These are phyloP conservation scores for Alligator mississippiensis DNA, from an alignment of 2,113 vertebrate genomes.

Conservation along the genomic window DNA sequence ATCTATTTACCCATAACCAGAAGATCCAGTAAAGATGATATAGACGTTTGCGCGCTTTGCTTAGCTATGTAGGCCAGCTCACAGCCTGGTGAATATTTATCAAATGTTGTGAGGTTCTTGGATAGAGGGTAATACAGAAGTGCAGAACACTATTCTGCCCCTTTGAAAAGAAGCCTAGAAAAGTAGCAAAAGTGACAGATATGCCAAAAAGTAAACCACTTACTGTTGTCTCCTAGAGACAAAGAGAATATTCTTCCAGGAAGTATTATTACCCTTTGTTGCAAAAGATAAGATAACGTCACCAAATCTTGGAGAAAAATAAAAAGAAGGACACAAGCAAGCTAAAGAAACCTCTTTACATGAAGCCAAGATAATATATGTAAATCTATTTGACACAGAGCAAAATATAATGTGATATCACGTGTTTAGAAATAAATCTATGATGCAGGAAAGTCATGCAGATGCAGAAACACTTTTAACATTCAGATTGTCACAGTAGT, in stretches of 20 bases:
- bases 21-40: background rate
- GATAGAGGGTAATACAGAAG: conserved; percentile 36
- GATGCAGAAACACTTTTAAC: conserved; percentile 30
- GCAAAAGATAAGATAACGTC: conserved; percentile 42
- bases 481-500: conserved; percentile 58
- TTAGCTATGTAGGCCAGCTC: fast-evolving
- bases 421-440: background rate
- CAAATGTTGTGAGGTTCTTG: background rate
- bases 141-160: background rate
- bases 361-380: conserved; percentile 36
- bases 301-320: conserved; percentile 8
- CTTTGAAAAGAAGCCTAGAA: conserved; percentile 50
- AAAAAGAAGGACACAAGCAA: background rate
- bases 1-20: background rate
- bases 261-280: conserved; percentile 41
- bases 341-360: background rate
- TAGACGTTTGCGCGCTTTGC: background rate
- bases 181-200: conserved; percentile 59
- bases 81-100: conserved; percentile 3
- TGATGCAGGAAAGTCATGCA: background rate
- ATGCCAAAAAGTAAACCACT: conserved; percentile 49
- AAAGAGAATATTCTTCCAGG: conserved; percentile 58
- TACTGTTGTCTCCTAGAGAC: conserved; percentile 60
- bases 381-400: background rate
- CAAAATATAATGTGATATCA: background rate